Evolutionary conservation across 1,140 invertebrate species (phyloP), one percentile per base, ranked within the genome.

Genomic region (Sycophaga agraensis): DNA sequence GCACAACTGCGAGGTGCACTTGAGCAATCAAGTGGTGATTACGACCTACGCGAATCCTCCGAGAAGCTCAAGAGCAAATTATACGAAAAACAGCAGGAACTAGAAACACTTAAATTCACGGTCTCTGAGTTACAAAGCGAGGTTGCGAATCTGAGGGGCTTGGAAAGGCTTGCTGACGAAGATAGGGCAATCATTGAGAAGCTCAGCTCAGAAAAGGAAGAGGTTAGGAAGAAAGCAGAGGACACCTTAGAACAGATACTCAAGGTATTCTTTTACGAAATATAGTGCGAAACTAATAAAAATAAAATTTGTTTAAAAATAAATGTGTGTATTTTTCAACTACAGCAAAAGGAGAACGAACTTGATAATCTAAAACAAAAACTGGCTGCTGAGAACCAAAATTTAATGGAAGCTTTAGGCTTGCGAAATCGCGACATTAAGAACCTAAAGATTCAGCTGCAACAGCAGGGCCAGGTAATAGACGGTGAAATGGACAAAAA

Each of bases 191-290:
- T 51, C 0, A 58, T 77, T 4, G 64, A 73, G 11, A 66, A 31
- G 9, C 24, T 77, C 2, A 59, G 16, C 19, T 62, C 60, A 5
- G 75, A 76, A 17, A 78, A 77, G 16, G 70, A 77, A n/a, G 56
- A 68, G 9, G 46, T 64, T 1, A 49, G 61, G 24, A 6, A 59
- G 2, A 63, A 76, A 6, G 68, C 67, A 0, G 63, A 73, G 35
- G 64, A 75, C 26, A 61, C 64, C 6, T 0, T 59, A 2, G 24
- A 64, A 9, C 17, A 17, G 4, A 11, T 45, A 39, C 31, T 58
- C 17, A 11, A 21, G 53, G 60, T 63, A 42, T 17, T 4, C 2
- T 48, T 21, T 45, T 22, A 6, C 14, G 12, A 4, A 3, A 14
- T 26, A 48, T 26, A 4, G 11, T 50, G 17, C n/a, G n/a, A n/a